Percentiles rank a stretch among this genome's conserved stretches.
Evolutionary conservation across 2,797 vertebrate species (phyloP).

Genomic region (Myiothlypis coronata): DNA sequence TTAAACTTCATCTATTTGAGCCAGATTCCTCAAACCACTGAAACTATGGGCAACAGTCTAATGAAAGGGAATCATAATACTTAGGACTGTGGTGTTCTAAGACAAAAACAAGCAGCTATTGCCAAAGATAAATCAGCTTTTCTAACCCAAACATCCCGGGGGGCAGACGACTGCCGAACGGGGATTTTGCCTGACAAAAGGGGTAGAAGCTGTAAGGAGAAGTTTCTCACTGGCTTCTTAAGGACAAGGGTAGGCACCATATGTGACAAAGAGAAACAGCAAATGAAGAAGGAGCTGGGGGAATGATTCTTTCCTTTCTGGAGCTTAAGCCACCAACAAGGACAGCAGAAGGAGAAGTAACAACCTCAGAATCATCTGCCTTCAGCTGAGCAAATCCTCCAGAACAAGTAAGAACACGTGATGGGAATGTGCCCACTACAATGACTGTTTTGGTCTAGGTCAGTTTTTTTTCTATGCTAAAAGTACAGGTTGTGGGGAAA

Average conservation of each 20-base stretch:
- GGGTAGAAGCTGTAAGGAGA: background rate
- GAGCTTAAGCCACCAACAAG: background rate
- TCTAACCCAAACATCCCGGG: accelerated
- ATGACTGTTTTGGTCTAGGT: background rate
- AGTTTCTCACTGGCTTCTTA: too few relatives aligned
- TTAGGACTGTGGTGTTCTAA: background rate
- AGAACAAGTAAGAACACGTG: background rate
- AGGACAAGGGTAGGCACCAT: background rate
- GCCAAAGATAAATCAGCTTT: background rate
- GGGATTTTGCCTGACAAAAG: background rate
- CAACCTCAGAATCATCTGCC: background rate
- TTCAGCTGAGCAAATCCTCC: background rate
- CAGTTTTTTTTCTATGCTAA: accelerated
- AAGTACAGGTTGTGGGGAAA: background rate
- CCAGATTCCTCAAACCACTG: background rate
- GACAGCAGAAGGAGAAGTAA: background rate
- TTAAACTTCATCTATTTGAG: background rate
- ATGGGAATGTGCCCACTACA: background rate
- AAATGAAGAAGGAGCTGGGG: background rate
- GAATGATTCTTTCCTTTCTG: background rate
- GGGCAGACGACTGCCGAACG: background rate
- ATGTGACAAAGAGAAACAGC: background rate
- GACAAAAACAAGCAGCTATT: background rate
- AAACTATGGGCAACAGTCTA: background rate
- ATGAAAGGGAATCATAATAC: background rate